phyloP scores from a whole-genome alignment of 2,113 vertebrate species.

The Pyrgilauda ruficollis region DNA sequence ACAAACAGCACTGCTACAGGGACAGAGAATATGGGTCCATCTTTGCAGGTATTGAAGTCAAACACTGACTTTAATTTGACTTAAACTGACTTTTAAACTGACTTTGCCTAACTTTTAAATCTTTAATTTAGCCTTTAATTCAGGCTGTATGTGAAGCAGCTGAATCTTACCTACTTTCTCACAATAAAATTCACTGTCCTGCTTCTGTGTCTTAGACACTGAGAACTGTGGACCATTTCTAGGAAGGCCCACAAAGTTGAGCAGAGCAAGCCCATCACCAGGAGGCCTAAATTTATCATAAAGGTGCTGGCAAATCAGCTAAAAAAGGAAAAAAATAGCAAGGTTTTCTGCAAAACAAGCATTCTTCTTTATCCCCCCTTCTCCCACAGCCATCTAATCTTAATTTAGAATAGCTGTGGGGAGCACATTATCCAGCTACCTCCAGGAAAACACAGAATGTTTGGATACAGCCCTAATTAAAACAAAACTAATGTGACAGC shows the following conservation, averaged over 20 bases:
- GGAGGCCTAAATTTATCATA: not conserved
- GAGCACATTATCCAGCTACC: not conserved
- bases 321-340: not conserved
- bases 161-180: not conserved
- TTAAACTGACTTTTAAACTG: not conserved
- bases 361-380: not conserved
- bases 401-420: not conserved
- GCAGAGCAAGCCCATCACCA: not conserved
- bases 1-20: not conserved
- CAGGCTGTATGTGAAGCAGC: not conserved
- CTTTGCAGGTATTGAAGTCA: not conserved
- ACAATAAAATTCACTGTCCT: not conserved
- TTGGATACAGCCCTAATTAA: not conserved
- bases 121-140: not conserved
- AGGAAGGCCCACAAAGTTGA: not conserved
- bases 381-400: not conserved
- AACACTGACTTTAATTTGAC: not conserved
- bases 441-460: not conserved
- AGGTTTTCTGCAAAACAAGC: not conserved
- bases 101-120: not conserved
- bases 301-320: not conserved
- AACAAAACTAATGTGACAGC: not conserved
- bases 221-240: not conserved
- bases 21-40: not conserved
- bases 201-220: not conserved